Evolutionary conservation across 2,797 vertebrate genomes (phyloP).

Genomic region (Cercopithecus diana): DNA sequence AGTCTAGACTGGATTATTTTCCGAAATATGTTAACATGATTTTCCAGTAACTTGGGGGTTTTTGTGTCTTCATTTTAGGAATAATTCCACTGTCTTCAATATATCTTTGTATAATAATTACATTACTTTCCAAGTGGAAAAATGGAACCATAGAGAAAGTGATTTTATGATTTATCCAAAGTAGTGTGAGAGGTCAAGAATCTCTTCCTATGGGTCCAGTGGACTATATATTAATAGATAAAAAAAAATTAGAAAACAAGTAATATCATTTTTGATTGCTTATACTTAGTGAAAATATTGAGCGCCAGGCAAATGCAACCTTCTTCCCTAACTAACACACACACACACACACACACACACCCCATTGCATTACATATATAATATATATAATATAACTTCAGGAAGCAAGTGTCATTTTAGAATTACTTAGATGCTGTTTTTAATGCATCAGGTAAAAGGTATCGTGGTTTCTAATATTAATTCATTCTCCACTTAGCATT

Average conservation of each 20-base stretch:
- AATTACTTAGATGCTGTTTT: constrained; percentile 71
- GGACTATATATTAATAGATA: background rate
- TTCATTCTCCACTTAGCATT: constrained; percentile 62
- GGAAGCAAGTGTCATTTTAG: constrained; percentile 46
- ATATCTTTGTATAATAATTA: background rate
- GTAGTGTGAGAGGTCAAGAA: background rate
- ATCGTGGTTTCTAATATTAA: constrained; percentile 60
- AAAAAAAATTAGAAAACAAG: constrained; percentile 12
- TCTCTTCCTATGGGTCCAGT: background rate
- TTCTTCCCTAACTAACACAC: background rate
- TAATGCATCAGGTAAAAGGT: constrained; percentile 55
- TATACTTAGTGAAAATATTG: constrained; percentile 35
- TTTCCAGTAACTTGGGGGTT: background rate
- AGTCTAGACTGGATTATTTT: background rate
- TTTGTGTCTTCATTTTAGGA: background rate
- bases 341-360: background rate
- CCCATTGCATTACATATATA: background rate
- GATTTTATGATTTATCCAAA: background rate
- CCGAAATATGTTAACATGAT: background rate
- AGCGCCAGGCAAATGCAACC: background rate
- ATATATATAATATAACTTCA: constrained; percentile 51
- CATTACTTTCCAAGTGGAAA: constrained; percentile 39
- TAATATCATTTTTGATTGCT: background rate
- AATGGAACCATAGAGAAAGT: background rate
- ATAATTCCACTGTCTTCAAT: background rate